Percentiles rank a stretch among this genome's conserved stretches.
These are phyloP conservation scores for Campoletis sonorensis DNA, from an alignment of 1,140 invertebrate genomes.

Conservation along the genomic window DNA sequence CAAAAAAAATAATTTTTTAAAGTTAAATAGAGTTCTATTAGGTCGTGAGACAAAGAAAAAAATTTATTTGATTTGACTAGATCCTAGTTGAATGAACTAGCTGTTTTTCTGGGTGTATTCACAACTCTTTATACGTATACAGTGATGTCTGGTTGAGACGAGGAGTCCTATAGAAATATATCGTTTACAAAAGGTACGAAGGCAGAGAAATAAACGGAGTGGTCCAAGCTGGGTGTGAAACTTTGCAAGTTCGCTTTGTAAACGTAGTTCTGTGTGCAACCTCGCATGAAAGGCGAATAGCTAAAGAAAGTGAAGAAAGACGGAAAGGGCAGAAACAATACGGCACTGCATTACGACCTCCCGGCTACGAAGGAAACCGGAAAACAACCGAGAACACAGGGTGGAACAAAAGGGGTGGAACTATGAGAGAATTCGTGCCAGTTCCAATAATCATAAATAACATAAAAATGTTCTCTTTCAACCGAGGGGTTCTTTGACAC, in stretches of 20 bases:
- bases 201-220: neutral
- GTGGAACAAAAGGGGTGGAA: neutral
- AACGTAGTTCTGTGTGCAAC: neutral
- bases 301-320: conserved; percentile 13
- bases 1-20: too few relatives aligned
- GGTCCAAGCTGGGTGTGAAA: neutral
- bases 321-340: conserved; percentile 1
- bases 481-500: neutral
- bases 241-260: neutral
- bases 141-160: neutral
- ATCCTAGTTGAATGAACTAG: too few relatives aligned
- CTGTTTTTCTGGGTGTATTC: too few relatives aligned
- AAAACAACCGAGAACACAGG: neutral
- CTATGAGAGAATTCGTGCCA: neutral
- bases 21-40: too few relatives aligned
- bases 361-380: conserved; percentile 4
- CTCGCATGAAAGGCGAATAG: neutral
- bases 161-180: neutral
- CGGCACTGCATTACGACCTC: neutral
- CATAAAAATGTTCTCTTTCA: neutral
- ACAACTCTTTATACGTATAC: neutral
- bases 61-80: too few relatives aligned
- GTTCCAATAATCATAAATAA: conserved; percentile 17
- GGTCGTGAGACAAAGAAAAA: too few relatives aligned
- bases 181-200: neutral